Conservation (phyloP, 2,113 vertebrate genomes). For the Vulpes lagopus region DNA sequence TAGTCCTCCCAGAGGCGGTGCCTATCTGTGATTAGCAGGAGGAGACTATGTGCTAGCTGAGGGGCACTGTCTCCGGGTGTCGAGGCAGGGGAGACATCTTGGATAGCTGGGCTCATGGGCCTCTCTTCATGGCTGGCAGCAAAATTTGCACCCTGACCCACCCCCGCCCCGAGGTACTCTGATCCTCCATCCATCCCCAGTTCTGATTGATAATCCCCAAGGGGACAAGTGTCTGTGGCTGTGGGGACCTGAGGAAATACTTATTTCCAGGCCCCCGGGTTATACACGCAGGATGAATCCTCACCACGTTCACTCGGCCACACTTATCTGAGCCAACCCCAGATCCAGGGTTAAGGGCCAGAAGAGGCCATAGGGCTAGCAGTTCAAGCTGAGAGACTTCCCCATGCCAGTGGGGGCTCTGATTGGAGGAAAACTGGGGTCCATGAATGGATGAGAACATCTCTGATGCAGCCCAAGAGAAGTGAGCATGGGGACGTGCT, state of each 20-base stretch:
- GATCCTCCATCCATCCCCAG: neutral
- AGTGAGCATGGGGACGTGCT: neutral
- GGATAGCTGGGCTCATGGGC: neutral
- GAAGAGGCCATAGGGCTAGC: neutral
- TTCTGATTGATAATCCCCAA: neutral
- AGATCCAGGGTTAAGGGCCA: slow-evolving; percentile 14
- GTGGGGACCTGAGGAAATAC: neutral
- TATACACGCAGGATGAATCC: neutral
- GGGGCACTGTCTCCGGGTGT: neutral
- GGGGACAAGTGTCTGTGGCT: neutral
- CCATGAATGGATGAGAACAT: neutral
- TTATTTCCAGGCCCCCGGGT: neutral
- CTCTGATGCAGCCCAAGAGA: neutral
- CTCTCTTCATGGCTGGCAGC: neutral
- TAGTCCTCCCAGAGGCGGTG: neutral
- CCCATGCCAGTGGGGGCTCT: neutral
- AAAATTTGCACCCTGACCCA: neutral
- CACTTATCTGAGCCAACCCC: neutral
- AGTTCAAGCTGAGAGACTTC: neutral
- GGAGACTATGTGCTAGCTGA: neutral
- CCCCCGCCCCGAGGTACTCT: neutral
- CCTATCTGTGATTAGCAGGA: neutral
- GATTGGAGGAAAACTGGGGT: neutral
- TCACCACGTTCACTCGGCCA: neutral
- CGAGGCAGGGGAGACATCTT: neutral